These are phyloP conservation scores for Vandiemenella viatica DNA, from an alignment of 2,888 invertebrate species.

Conservation along the genomic window DNA sequence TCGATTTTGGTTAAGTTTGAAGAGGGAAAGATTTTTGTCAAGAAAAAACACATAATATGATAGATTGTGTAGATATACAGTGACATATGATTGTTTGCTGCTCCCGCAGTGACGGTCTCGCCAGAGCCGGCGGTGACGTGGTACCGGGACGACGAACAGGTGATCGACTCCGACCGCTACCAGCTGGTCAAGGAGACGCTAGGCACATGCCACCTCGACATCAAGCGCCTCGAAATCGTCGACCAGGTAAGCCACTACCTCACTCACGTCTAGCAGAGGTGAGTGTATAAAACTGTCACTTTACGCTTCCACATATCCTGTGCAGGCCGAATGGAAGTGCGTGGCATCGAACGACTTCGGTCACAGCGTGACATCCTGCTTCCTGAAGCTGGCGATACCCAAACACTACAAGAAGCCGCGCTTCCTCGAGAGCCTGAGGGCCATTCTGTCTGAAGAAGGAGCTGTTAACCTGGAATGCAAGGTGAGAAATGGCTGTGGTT, in stretches of 20 bases:
- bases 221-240: constrained; percentile 57
- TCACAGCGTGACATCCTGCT: constrained; percentile 75
- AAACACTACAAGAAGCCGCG: constrained; percentile 78
- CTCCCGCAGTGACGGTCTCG: constrained; percentile 61
- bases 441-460: constrained; percentile 73
- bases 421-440: constrained; percentile 71
- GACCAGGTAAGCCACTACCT: constrained; percentile 41
- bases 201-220: constrained; percentile 56
- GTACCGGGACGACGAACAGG: constrained; percentile 73
- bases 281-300: not conserved
- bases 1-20: too few relatives aligned
- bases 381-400: constrained; percentile 68
- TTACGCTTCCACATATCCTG: too few relatives aligned
- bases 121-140: constrained; percentile 71
- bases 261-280: not conserved
- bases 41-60: too few relatives aligned
- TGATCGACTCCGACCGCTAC: constrained; percentile 52
- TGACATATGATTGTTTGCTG: too few relatives aligned
- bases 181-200: constrained; percentile 49
- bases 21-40: too few relatives aligned
- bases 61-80: too few relatives aligned
- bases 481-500: too few relatives aligned
- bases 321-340: constrained; percentile 75
- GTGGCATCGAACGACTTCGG: constrained; percentile 80
- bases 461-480: constrained; percentile 86